These are phyloP conservation scores for Corythornis cristatus DNA, from an alignment of 2,113 vertebrate species.

Conservation along the genomic window DNA sequence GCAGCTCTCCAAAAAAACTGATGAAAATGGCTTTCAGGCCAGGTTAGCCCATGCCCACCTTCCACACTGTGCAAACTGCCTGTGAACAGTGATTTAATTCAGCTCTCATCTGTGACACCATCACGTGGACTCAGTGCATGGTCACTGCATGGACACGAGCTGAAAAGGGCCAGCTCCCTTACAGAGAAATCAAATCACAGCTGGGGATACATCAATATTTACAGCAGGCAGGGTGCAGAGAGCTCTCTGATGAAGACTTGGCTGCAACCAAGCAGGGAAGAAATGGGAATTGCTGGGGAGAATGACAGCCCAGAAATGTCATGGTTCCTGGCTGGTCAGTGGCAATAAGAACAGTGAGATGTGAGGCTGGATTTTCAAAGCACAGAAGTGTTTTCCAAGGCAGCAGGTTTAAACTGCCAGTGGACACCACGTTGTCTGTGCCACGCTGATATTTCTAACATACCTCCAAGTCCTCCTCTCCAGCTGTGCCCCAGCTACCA, in stretches of 20 bases:
- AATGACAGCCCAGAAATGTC: not conserved
- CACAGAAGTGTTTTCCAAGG: not conserved
- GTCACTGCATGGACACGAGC: not conserved
- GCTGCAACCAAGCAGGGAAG: not conserved
- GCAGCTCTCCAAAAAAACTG: not conserved
- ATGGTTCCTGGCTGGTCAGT: not conserved
- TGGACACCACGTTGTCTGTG: not conserved
- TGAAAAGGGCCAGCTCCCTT: not conserved
- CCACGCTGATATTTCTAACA: not conserved
- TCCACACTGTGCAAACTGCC: not conserved
- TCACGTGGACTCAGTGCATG: not conserved
- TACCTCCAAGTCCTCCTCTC: not conserved
- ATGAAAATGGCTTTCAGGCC: not conserved
- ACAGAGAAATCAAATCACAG: not conserved
- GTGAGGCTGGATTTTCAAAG: not conserved
- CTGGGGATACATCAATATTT: not conserved
- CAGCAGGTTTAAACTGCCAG: conserved; percentile 2
- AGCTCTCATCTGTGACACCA: not conserved
- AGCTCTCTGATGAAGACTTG: not conserved
- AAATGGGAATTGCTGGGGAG: not conserved
- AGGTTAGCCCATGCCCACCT: not conserved
- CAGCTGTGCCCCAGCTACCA: not conserved
- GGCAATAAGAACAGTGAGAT: not conserved
- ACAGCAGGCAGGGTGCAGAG: not conserved
- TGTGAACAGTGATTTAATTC: not conserved